phyloP scores from a whole-genome alignment of 1,140 invertebrate species.

The Fopius arisanus region DNA sequence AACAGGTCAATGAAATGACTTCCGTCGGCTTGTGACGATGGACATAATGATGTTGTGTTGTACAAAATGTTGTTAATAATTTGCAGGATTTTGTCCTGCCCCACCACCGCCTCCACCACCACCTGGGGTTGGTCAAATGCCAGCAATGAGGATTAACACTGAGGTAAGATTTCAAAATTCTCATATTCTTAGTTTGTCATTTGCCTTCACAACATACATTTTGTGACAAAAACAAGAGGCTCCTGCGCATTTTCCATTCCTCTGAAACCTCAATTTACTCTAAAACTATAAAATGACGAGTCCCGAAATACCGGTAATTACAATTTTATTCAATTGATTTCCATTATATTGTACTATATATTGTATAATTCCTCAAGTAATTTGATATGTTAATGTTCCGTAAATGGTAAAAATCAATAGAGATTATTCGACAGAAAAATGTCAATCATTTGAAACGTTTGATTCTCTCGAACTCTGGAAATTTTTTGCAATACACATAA shows the following conservation, averaged over 20 bases:
- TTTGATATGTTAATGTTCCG: no score
- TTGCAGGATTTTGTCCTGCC: slow-evolving; percentile 56
- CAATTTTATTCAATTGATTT: no score
- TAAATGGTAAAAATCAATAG: no score
- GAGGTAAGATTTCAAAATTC: slow-evolving; percentile 53
- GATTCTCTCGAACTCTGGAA: no score
- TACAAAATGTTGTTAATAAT: not conserved
- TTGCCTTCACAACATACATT: not conserved
- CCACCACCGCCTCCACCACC: slow-evolving; percentile 66
- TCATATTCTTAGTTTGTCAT: slow-evolving; percentile 29
- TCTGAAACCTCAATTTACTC: not conserved
- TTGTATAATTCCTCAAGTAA: no score
- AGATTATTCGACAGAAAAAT: no score
- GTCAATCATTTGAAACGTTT: no score
- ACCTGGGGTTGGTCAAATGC: slow-evolving; percentile 63
- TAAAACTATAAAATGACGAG: not conserved
- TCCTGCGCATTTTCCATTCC: not conserved
- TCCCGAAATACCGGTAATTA: no score
- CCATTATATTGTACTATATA: no score
- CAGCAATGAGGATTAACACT: slow-evolving; percentile 65
- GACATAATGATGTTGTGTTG: not conserved
- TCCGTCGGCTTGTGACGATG: not conserved
- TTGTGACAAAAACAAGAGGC: not conserved
- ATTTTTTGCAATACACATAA: no score
- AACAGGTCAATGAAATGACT: no score